A percentile compares a stretch with the other conserved stretches of the same genome.
Evolutionary conservation across 2,797 vertebrate genomes (phyloP).

Genomic region (Garrulus glandarius): DNA sequence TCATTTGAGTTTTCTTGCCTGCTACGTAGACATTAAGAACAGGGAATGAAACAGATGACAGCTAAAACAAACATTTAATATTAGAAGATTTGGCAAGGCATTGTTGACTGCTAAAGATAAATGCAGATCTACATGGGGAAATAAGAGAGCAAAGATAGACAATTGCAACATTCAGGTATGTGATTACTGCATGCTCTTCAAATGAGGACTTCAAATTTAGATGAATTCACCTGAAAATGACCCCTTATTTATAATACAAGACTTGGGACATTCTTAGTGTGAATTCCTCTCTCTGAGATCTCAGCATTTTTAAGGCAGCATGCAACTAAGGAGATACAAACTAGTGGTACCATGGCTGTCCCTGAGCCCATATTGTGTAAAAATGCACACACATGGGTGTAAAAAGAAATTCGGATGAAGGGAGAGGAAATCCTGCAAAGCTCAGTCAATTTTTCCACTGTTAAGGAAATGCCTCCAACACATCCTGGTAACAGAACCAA

Average conservation of each 20-base stretch:
- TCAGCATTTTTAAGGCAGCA: neutral
- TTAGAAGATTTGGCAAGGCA: neutral
- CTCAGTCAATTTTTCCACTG: neutral
- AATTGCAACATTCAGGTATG: neutral
- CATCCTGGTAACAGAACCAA: neutral
- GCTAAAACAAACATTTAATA: neutral
- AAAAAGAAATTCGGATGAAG: neutral
- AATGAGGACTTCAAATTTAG: neutral
- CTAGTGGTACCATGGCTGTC: neutral
- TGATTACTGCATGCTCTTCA: neutral
- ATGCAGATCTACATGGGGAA: accelerated
- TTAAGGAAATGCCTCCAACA: neutral
- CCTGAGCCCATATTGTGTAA: neutral
- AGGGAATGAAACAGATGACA: neutral
- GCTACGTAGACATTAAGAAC: neutral
- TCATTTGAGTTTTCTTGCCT: neutral
- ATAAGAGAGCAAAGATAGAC: neutral
- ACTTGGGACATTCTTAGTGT: neutral
- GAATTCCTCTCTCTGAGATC: neutral
- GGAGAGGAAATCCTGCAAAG: neutral
- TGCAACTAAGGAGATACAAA: neutral
- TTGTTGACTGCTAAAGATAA: neutral
- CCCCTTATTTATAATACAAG: neutral
- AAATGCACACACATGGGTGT: neutral
- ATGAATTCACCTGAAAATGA: neutral